Percentiles rank a stretch among this genome's conserved stretches.
These are phyloP conservation scores for Acromyrmex charruanus DNA, from an alignment of 1,140 invertebrate genomes.

Conservation along the genomic window DNA sequence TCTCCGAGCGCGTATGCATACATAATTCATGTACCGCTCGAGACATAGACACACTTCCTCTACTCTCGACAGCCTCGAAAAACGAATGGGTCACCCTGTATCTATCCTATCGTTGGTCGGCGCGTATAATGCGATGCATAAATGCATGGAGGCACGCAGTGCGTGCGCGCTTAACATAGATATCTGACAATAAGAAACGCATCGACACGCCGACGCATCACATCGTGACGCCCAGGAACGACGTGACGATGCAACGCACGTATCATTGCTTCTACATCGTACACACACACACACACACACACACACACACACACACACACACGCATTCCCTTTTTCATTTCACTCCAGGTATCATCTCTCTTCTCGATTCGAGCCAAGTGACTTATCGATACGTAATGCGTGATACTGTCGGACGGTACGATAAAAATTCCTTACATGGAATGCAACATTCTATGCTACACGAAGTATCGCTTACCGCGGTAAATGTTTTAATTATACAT, in stretches of 20 bases:
- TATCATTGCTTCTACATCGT: constrained; percentile 49
- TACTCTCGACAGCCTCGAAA: constrained; percentile 23
- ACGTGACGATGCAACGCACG: constrained; percentile 73
- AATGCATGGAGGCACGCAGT: constrained; percentile 79
- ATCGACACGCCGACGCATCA: constrained; percentile 76
- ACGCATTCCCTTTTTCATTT: constrained; percentile 24
- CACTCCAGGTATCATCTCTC: constrained; percentile 35
- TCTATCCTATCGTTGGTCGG: constrained; percentile 39
- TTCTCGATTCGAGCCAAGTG: not conserved
- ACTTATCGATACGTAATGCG: constrained; percentile 53
- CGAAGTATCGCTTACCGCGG: not conserved
- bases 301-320: not conserved
- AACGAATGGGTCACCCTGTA: constrained; percentile 67
- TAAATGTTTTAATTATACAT: constrained; percentile 8
- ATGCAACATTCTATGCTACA: not conserved
- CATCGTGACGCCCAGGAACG: constrained; percentile 60
- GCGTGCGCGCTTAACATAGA: constrained; percentile 80
- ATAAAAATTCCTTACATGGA: constrained; percentile 19
- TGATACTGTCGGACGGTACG: constrained; percentile 9
- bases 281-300: not conserved
- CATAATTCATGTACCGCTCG: constrained; percentile 37
- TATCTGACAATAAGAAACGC: constrained; percentile 83
- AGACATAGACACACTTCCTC: constrained; percentile 27
- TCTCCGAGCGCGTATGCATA: not conserved
- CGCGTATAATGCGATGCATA: constrained; percentile 83